A percentile compares a stretch with the other conserved stretches of the same genome.
Evolutionary conservation across 2,888 invertebrate species (phyloP).

Genomic region (Frankliniella fusca): DNA sequence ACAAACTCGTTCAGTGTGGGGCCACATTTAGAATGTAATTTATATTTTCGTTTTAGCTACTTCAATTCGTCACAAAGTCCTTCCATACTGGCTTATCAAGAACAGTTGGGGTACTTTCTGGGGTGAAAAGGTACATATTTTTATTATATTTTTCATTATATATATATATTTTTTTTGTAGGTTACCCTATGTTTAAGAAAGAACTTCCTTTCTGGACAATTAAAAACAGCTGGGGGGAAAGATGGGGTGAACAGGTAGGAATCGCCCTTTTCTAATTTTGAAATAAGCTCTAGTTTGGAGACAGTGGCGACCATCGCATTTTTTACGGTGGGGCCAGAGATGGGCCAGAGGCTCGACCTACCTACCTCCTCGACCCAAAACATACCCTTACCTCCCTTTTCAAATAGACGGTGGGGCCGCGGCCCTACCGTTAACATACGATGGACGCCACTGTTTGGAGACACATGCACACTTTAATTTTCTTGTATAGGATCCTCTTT

Average conservation of each 20-base stretch:
- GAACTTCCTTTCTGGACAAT: conserved; percentile 83
- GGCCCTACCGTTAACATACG: no score
- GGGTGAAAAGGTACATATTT: conserved; percentile 67
- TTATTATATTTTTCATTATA: conserved; percentile 32
- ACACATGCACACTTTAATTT: background rate
- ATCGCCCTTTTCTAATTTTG: conserved; percentile 8
- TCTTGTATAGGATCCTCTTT: background rate
- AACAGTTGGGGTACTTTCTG: conserved; percentile 90
- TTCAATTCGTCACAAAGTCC: conserved; percentile 69
- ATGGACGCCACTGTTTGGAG: no score
- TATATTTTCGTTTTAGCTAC: conserved; percentile 54
- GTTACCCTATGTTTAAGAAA: conserved; percentile 75
- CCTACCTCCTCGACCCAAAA: no score
- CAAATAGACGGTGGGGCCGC: no score
- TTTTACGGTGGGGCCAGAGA: no score
- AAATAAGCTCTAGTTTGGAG: background rate
- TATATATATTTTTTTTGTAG: conserved; percentile 51
- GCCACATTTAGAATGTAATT: background rate
- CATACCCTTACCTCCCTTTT: no score
- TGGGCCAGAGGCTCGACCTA: no score
- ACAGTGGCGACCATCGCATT: no score
- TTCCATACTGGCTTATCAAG: conserved; percentile 91
- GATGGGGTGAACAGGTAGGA: conserved; percentile 77
- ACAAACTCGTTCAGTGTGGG: no score
- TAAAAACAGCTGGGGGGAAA: conserved; percentile 90